These are phyloP conservation scores for Amphiprion ocellaris DNA, from an alignment of 2,113 vertebrate genomes.

Conservation along the genomic window DNA sequence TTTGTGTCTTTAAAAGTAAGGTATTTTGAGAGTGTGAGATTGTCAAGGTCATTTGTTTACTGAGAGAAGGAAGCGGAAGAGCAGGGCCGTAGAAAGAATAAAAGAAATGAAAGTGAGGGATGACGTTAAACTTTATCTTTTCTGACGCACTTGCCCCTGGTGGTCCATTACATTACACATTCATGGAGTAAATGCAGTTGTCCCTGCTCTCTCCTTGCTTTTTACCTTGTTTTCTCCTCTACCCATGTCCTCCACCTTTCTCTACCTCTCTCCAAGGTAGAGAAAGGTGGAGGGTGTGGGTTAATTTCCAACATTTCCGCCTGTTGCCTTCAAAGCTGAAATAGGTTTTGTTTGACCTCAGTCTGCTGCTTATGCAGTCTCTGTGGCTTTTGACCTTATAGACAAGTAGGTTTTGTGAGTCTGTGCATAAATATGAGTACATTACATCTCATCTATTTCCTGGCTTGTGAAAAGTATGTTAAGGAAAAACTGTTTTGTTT, in stretches of 20 bases:
- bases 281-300: too few relatives aligned
- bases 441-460: neutral
- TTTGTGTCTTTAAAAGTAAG: slow-evolving; percentile 5
- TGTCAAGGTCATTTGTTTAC: slow-evolving; percentile 41
- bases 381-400: slow-evolving; percentile 21
- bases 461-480: neutral
- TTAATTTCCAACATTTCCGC: slow-evolving; percentile 9
- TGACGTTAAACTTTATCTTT: slow-evolving; percentile 55
- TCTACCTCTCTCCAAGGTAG: neutral
- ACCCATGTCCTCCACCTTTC: neutral
- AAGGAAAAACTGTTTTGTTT: neutral
- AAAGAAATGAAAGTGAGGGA: slow-evolving; percentile 17
- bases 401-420: neutral
- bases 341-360: slow-evolving; percentile 18
- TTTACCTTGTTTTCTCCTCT: neutral
- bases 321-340: slow-evolving; percentile 24
- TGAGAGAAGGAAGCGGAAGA: slow-evolving; percentile 32
- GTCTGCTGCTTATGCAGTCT: neutral
- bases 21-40: slow-evolving; percentile 2
- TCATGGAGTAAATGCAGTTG: slow-evolving; percentile 29
- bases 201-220: neutral
- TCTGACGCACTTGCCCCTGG: slow-evolving; percentile 46
- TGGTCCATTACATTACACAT: slow-evolving; percentile 42
- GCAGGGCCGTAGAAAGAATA: neutral
- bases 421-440: neutral